Evolutionary conservation across 2,113 vertebrate species (phyloP).

Genomic region (Crotalus tigris): DNA sequence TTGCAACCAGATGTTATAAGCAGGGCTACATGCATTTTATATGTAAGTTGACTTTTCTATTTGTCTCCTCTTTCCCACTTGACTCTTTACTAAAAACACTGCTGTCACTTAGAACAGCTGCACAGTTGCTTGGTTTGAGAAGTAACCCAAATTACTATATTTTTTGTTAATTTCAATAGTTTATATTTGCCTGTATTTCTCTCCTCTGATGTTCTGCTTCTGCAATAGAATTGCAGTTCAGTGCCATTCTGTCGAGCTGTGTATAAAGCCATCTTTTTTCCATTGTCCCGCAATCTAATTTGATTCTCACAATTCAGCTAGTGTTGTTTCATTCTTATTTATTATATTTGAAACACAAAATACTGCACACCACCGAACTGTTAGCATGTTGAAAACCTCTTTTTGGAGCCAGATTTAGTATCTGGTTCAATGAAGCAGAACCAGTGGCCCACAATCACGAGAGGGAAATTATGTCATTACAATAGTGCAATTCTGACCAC

Average conservation of each 20-base stretch:
- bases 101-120: not conserved
- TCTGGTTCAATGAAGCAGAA: not conserved
- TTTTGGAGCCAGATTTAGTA: not conserved
- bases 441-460: not conserved
- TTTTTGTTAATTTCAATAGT: not conserved
- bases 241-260: not conserved
- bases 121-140: not conserved
- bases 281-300: not conserved
- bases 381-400: too few relatives aligned
- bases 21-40: not conserved
- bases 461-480: not conserved
- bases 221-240: not conserved
- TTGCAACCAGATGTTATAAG: not conserved
- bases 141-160: not conserved
- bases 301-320: not conserved
- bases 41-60: not conserved
- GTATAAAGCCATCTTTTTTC: not conserved
- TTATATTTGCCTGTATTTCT: not conserved
- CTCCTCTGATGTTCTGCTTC: not conserved
- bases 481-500: not conserved
- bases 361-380: not conserved
- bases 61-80: not conserved
- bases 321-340: not conserved
- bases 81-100: not conserved
- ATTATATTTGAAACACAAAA: not conserved